Evolutionary conservation across 2,797 vertebrate genomes (phyloP), one percentile per base, ranked within the genome.

Genomic region (Hafferia zeledoni): DNA sequence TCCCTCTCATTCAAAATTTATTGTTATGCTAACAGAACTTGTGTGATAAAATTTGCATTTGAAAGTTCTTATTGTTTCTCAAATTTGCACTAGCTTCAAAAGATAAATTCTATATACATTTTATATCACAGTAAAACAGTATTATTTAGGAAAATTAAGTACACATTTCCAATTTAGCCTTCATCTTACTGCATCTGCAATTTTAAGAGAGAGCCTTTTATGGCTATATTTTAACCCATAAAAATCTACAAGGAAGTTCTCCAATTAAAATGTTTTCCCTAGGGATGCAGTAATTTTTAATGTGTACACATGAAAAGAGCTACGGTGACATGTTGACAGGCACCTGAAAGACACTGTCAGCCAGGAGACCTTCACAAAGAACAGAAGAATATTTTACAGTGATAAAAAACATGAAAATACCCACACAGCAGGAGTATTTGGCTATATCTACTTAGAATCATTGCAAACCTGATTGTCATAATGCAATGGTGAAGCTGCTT

Each of bases 211-310:
- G 5, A 78, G 15, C 17, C 67, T 78, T 68, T 75, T 50, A 63
- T 27, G 13, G 11, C 3, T 80, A 41, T 16, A 14, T 56, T 93
- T 93, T 75, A 23, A 44, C 33, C 25, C 37, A 71, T 53, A 63
- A 87, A 95, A 87, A 60, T 41, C 75, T 78, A 28, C 81, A 74
- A 78, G 23, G 1, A 57, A 59, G 11, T 69, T 56, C 49, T 67
- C 59, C 41, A 84, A 96, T 93, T 83, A 89, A 92, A 90, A 82
- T 88, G 64, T 13, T 67, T 79, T 75, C 37, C 86, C 60, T 74
- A 64, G 2, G 6, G 83, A 77, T 83, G 69, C 23, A 83, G 52
- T 52, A 93, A 71, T 25, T 93, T 87, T 31, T 70, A 59, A 75
- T 22, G 11, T 4, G 7, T 9, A 71, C 17, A 85, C 60, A 64